Base-by-base conservation (phyloP, 2,888 invertebrate species). In the Ormia ochracea region DNA sequence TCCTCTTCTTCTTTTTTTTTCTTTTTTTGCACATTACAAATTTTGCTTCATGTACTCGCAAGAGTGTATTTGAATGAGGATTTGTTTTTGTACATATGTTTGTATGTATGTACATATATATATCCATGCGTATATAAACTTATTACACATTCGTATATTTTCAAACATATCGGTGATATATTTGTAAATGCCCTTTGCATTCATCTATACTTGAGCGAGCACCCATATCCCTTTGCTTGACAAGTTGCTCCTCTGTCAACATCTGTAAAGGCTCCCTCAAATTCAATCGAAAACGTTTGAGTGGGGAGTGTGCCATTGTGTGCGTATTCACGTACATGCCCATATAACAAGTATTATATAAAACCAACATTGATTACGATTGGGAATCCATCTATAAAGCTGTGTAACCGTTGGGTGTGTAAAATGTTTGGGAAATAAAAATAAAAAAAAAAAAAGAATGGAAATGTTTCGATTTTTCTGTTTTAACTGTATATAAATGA, bases 361-460 rank as follows among this genome's bases (percentile, higher is more conserved):
- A 76, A 78, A 63, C 76, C 77, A 84, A 86, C 88, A 89, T 88
- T 88, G 88, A 88, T 89, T 89, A 88, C 88, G 88, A 89, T 88
- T 89, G 88, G 88, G 88, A 88, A 88, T 88, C 88, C 88, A 88
- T 88, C 88, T 84, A 85, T 85, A 82, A 77, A 75, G 61, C 70
- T 81, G 78, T 79, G 76, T 82, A 80, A 73, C 79, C 82, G 72
- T 82, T 81, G 82, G 81, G 81, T 81, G 75, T 75, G 78, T 78
- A 81, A 66, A 59, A 75, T 63, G 52, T 33, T 14, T 59, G 38
- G 33, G 59, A 26, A 61, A 66, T 28, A 52, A 56, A 3, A 19
- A 6, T 23, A 38, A 50, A 56, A 61, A 66, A 41, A 52, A 56
- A 3, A 19, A 6, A 36, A 38, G 36, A 56, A 17, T 38, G 17